Conservation (phyloP, 2,888 invertebrate species). For the Digitonthophagus gazella region DNA sequence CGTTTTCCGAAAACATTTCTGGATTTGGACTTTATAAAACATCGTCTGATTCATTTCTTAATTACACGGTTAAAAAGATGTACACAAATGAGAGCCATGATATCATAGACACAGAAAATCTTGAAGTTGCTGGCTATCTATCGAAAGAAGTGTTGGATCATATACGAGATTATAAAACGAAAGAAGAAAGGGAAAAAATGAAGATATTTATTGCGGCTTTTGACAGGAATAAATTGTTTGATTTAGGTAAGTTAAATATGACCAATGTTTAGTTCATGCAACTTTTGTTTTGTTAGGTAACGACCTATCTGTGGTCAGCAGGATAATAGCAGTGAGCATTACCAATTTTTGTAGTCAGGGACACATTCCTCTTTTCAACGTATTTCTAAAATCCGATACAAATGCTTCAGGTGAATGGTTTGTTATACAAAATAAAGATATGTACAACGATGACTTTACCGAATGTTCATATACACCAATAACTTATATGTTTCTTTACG, state of each 20-base stretch:
- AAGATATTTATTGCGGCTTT: conserved; percentile 19
- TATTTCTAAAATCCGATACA: conserved; percentile 12
- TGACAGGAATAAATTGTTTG: conserved; percentile 11
- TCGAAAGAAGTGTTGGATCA: conserved; percentile 10
- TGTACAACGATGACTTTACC: conserved; percentile 1
- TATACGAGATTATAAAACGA: background rate
- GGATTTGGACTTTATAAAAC: conserved; percentile 21
- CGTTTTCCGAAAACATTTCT: conserved; percentile 17
- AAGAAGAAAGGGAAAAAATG: conserved; percentile 15
- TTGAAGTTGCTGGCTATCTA: conserved; percentile 23
- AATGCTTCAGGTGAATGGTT: conserved; percentile 19
- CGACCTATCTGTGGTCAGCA: conserved; percentile 1
- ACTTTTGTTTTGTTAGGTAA: too few species aligned
- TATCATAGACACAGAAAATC: conserved; percentile 1
- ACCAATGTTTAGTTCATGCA: too few species aligned
- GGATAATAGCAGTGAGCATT: conserved; percentile 17
- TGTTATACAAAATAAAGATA: conserved; percentile 19
- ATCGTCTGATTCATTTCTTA: conserved; percentile 8
- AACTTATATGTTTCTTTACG: conserved; percentile 22
- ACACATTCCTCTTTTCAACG: conserved; percentile 11
- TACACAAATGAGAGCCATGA: conserved; percentile 6
- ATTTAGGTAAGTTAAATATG: too few species aligned
- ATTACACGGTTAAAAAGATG: conserved; percentile 20
- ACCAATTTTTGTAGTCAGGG: conserved; percentile 18
- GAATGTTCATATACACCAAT: conserved; percentile 20